Conservation (phyloP, 1,140 invertebrate species). For the Aphelinus atriplicis region DNA sequence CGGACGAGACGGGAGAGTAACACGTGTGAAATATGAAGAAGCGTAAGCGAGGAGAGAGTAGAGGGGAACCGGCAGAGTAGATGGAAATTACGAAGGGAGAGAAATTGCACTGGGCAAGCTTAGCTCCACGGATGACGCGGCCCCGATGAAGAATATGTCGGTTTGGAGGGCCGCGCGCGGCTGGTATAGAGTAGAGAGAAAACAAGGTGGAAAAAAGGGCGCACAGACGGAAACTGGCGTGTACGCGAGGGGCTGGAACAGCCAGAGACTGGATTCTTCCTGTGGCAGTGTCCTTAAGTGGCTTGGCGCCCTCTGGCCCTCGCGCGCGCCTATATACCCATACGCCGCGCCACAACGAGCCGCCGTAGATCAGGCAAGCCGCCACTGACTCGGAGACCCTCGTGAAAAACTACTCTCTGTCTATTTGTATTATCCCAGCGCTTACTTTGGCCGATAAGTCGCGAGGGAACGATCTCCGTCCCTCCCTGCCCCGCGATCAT, state of each 20-base stretch:
- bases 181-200: not conserved
- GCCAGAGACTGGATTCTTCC: slow-evolving; percentile 19
- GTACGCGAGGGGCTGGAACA: not conserved
- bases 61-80: slow-evolving; percentile 15
- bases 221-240: not conserved
- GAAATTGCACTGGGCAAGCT: slow-evolving; percentile 34
- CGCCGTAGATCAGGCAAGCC: slow-evolving; percentile 51
- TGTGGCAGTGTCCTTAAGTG: slow-evolving; percentile 51
- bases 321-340: slow-evolving; percentile 43
- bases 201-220: slow-evolving; percentile 17
- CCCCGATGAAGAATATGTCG: slow-evolving; percentile 55
- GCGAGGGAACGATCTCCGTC: too few relatives aligned
- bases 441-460: not conserved
- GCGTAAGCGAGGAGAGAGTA: slow-evolving; percentile 38
- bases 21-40: not conserved
- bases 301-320: slow-evolving; percentile 55
- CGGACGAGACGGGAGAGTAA: not conserved
- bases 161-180: slow-evolving; percentile 45
- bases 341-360: not conserved
- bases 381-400: slow-evolving; percentile 46
- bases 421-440: not conserved
- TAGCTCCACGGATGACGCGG: not conserved
- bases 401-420: slow-evolving; percentile 44
- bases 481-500: too few relatives aligned
- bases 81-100: slow-evolving; percentile 40